phyloP scores from a whole-genome alignment of 2,888 invertebrate species.

The Carcina quercana region DNA sequence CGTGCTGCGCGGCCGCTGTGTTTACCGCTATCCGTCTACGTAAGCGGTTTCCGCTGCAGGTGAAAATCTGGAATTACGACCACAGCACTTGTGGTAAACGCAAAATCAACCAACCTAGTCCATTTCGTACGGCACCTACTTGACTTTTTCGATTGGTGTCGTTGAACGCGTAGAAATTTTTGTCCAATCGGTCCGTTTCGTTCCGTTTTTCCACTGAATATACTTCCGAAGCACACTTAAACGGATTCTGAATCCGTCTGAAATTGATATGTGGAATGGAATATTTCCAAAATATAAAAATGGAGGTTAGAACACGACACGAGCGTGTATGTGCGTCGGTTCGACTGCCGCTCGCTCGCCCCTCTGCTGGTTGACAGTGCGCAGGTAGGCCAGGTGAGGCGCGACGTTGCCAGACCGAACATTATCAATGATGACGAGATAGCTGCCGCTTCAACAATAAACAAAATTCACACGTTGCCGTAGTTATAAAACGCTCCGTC shows the following conservation, averaged over 20 bases:
- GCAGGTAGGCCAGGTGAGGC: slow-evolving; percentile 69
- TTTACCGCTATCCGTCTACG: slow-evolving; percentile 67
- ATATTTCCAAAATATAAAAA: slow-evolving; percentile 33
- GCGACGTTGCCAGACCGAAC: slow-evolving; percentile 71
- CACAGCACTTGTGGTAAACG: slow-evolving; percentile 50
- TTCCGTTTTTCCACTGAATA: slow-evolving; percentile 31
- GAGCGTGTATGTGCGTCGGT: slow-evolving; percentile 52
- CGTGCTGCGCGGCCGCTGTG: slow-evolving; percentile 63
- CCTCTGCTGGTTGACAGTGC: slow-evolving; percentile 42
- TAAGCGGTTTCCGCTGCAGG: slow-evolving; percentile 68
- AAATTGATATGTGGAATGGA: slow-evolving; percentile 27
- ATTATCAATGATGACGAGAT: slow-evolving; percentile 71
- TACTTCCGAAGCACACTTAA: background rate
- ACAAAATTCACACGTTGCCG: slow-evolving; percentile 45
- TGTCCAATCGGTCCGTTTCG: slow-evolving; percentile 27
- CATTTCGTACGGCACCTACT: slow-evolving; percentile 12
- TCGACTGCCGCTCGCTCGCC: slow-evolving; percentile 50
- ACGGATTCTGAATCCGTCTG: slow-evolving; percentile 4
- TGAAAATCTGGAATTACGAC: slow-evolving; percentile 69
- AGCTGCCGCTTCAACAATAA: slow-evolving; percentile 48
- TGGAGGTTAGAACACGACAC: slow-evolving; percentile 29
- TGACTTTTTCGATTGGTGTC: slow-evolving; percentile 23
- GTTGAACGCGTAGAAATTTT: slow-evolving; percentile 16
- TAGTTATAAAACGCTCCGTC: slow-evolving; percentile 40
- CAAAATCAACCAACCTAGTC: slow-evolving; percentile 35